Evolutionary conservation across 2,113 vertebrate genomes (phyloP), one percentile per base, ranked within the genome.

Genomic region (Pomatostomus ruficeps): DNA sequence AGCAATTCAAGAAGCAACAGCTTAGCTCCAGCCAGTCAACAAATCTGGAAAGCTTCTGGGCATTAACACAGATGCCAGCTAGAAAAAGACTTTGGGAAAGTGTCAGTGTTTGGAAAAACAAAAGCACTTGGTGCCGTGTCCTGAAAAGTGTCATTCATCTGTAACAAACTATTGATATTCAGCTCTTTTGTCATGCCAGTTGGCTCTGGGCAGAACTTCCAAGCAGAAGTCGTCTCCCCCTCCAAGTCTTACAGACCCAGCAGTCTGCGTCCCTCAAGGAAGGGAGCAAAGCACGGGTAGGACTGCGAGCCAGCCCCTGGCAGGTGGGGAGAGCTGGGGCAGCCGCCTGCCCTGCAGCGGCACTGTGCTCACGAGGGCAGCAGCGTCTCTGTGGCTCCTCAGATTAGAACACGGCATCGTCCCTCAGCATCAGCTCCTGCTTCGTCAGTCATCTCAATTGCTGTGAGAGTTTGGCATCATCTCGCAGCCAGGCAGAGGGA

Each of bases 131-230:
- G 35, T 88, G 48, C 42, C 43, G 79, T 58, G 26, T 45, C 33
- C 22, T 92, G 51, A 94, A 93, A 94, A 95, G 86, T 28, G 33
- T 84, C 36, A n/a, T 91, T 93, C 80, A 89, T 62, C 80, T 89
- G 86, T 78, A 82, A 82, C 46, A 85, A 93, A 68, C 25, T 16
- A 48, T 29, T 77, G 57, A 63, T 80, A 71, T 20, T 43, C 82
- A 67, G n/a, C 43, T 45, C 52, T 83, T 80, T 71, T 55, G 40
- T 76, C 58, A 35, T 45, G 51, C 73, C 77, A 85, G 11, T 71
- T 79, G 78, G 93, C 83, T 82, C 51, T n/a, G 71, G 51, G 46
- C 25, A 76, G 63, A 91, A 29, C 49, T 70, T 63, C 75, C 78
- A 73, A 62, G 42, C 22, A 82, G n/a, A 86, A 85, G 42, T 16